Base-by-base conservation (phyloP, 2,113 vertebrate species). In the Greenwoodochromis staneri region DNA sequence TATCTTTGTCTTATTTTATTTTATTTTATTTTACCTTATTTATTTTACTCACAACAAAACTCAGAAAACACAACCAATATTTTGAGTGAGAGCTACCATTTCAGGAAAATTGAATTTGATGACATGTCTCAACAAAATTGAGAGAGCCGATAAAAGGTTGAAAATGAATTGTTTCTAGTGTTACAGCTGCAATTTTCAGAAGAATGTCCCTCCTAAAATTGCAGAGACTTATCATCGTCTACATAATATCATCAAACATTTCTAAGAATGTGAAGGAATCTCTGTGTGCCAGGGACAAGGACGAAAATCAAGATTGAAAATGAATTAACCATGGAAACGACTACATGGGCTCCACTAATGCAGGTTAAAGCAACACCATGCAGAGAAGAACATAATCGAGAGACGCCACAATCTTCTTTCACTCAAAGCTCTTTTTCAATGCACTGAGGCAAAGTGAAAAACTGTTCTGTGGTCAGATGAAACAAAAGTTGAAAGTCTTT, bases 1-100 rank as follows among this genome's bases (percentile, higher is more conserved):
- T 61, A 3, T 3, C 29, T 61, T 61, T 61, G 29, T 34, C 57
- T 61, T 9, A 31, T 61, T 61, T 31, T 0, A 5, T 29, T 57
- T 29, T 0, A 57, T 24, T 57, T 57, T 0, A 61, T 29, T 57
- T 57, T 29, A 59, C 57, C 57, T 61, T 34, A 34, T 34, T 61
- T 61, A 61, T 61, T 10, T 34, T 61, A 61, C 16, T 61, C 57
- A 34, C 16, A 34, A 61, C 57, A 61, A 4, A 61, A 61, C 57
- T 61, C 57, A 34, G 57, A 34, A 34, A 61, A 55, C 53, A 12
- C 2, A 54, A 61, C 57, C 16, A 10, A 34, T 61, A 6, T 61
- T 31, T 17, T 61, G 27, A 61, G 8, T 10, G 57, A 17, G 57
- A 61, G 9, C 14, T 61, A 61, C 29, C 8, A 34, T 61, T 61